Base-by-base conservation (phyloP, 2,797 vertebrate genomes). In the Pristis pectinata region DNA sequence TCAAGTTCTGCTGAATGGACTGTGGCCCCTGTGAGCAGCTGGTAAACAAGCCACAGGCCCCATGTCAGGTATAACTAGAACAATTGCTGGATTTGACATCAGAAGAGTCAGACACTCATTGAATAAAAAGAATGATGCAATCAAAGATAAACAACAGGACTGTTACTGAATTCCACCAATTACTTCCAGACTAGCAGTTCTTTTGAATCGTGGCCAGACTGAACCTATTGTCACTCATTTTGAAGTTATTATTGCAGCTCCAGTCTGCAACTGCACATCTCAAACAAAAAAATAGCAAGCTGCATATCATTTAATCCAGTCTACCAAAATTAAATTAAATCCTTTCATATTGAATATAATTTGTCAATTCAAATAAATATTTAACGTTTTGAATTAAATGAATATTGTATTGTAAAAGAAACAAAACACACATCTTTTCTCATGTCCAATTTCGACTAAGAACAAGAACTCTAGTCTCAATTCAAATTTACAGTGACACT, bases 151-250 rank as follows among this genome's bases (percentile, higher is more conserved):
- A 96, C 95, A 96, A 96, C 95, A 95, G 95, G 89, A 95, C 93
- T 96, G 96, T 96, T 96, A 96, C 95, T 96, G 96, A 96, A 97
- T 96, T 97, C 96, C 96, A 96, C 95, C 95, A 95, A 97, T 98
- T 98, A 98, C 96, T 98, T 98, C 97, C 97, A 98, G 97, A 97
- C 96, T 96, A 98, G 96, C 97, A 97, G 97, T 96, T 96, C 97
- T 97, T 97, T 98, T 97, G 96, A 96, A 97, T 97, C 96, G 96
- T 96, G 97, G 96, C 97, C 97, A 97, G 96, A 97, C 96, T 97
- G 97, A 96, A 95, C 95, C 96, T 95, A 97, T 97, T 98, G 97
- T 98, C 97, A 96, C 95, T 34, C 96, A 96, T 96, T 97, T 95
- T 96, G 96, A 91, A 95, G 96, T 97, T 97, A 97, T 97, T 97